Conservation (phyloP, 2,888 invertebrate genomes). For the Pherbina coryleti region DNA sequence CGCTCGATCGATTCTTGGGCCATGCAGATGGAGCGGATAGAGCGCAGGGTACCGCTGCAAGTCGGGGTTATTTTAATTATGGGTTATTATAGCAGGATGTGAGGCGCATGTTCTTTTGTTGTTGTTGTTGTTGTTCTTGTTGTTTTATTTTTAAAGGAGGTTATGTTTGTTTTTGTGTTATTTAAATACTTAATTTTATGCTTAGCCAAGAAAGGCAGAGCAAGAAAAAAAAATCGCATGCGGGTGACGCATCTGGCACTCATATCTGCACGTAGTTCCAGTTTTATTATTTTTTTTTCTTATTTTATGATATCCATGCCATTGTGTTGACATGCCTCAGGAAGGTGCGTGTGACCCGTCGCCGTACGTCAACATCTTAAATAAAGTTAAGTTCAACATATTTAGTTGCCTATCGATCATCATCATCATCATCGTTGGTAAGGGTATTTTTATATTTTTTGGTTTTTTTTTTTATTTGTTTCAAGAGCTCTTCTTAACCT, state of each 20-base stretch:
- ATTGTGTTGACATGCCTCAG: slow-evolving; percentile 29
- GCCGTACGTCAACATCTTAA: slow-evolving; percentile 36
- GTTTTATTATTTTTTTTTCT: slow-evolving; percentile 2
- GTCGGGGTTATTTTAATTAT: slow-evolving; percentile 30
- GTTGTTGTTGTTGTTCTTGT: not conserved
- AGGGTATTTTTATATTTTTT: not conserved
- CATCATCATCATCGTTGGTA: slow-evolving; percentile 18
- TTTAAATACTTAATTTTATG: slow-evolving; percentile 36
- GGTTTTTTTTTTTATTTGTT: not conserved
- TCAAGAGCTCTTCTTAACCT: not conserved
- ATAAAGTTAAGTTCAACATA: not conserved
- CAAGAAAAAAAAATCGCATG: not conserved
- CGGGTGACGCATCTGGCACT: slow-evolving; percentile 32
- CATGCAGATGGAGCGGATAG: not conserved
- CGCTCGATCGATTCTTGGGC: slow-evolving; percentile 10
- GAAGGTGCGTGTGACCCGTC: slow-evolving; percentile 39
- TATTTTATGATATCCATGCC: not conserved
- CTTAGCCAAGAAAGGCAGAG: not conserved
- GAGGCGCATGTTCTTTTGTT: not conserved
- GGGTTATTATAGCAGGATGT: slow-evolving; percentile 33
- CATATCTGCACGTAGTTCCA: slow-evolving; percentile 19
- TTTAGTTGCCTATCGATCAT: not conserved
- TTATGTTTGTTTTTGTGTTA: slow-evolving; percentile 27
- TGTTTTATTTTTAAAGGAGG: not conserved
- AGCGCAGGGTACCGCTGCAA: slow-evolving; percentile 5